Evolutionary conservation across 2,113 vertebrate species (phyloP), one percentile per base, ranked within the genome.

Genomic region (Centropristis striata): DNA sequence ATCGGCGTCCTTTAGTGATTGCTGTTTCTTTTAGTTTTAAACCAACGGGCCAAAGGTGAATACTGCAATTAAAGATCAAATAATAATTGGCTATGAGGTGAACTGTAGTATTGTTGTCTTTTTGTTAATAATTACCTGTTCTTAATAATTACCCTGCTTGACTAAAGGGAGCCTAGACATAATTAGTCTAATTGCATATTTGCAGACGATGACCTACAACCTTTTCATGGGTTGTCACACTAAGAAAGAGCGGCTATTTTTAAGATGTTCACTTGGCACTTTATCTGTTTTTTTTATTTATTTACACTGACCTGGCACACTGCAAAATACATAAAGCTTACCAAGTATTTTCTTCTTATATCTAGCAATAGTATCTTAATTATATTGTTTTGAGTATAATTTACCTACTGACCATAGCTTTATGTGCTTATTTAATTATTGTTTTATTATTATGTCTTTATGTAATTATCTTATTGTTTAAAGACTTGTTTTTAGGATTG

Each of bases 121-220:
- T 18, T 57, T 63, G 4, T 42, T n/a, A 55, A 32, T 60, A 41
- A 32, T 36, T 0, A 64, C 47, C 41, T 58, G 13, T 46, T 68
- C 23, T 37, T 39, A 47, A 49, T 13, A 68, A 42, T 59, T 15
- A 80, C 18, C 39, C 54, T 27, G 13, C 25, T 7, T 61, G 41
- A 60, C 53, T 60, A 42, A 80, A 71, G 20, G 2, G 13, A 75
- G 16, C 32, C 36, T 51, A 15, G 20, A 32, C 25, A 16, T 73
- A 58, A 69, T 71, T 13, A 64, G 42, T 20, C 32, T 27, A 23
- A 39, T 23, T 28, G 50, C 5, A 64, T 6, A 0, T 55, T 75
- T 61, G 32, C 13, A 11, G 9, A 50, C 13, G 1, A 42, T 7
- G 21, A 1, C 32, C 20, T 15, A 4, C 55, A 63, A 37, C 28